A percentile compares a stretch with the other conserved stretches of the same genome.
Evolutionary conservation across 1,140 invertebrate species (phyloP).

Genomic region (Scylla paramamosain): DNA sequence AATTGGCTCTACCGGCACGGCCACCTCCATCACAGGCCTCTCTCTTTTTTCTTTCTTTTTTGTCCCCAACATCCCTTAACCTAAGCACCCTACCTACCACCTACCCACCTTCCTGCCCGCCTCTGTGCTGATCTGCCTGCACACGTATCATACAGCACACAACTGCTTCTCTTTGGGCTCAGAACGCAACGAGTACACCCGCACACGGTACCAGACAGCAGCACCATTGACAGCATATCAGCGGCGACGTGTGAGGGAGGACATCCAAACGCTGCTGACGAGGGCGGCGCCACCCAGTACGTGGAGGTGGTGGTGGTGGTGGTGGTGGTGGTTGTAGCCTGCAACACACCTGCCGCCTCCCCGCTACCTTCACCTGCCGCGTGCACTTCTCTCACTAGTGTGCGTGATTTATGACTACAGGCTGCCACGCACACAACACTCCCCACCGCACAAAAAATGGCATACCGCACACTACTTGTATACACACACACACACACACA

Average conservation of each 20-base stretch:
- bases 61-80: background rate
- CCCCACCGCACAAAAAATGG: background rate
- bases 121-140: too few relatives aligned
- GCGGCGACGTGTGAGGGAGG: background rate
- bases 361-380: background rate
- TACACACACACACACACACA: constrained; percentile 43
- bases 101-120: too few relatives aligned
- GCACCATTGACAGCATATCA: background rate
- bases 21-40: background rate
- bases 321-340: background rate
- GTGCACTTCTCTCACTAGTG: constrained; percentile 19
- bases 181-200: background rate
- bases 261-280: background rate
- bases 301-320: background rate
- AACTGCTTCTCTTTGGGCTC: background rate
- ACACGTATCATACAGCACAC: background rate
- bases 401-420: background rate
- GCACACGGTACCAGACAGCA: background rate
- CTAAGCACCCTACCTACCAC: background rate
- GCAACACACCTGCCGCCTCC: constrained; percentile 12
- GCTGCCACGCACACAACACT: constrained; percentile 5
- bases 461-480: background rate
- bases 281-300: background rate
- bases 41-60: constrained; percentile 15
- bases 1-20: constrained; percentile 35